Base-by-base conservation (phyloP, 2,888 invertebrate genomes). In the Danaus chrysippus region DNA sequence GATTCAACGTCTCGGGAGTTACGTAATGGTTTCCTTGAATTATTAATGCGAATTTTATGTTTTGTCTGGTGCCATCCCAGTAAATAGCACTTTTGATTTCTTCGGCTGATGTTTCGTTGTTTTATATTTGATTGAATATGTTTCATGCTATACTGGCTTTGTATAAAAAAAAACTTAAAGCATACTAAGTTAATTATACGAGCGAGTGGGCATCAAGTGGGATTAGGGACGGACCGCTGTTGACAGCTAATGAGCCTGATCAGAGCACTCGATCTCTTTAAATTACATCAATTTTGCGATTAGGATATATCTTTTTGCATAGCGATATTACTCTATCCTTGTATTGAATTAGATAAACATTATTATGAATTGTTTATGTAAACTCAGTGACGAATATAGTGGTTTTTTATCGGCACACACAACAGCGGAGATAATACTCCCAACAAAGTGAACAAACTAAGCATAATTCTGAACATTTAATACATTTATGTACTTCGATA, bases 41-140 rank as follows among this genome's bases (percentile, higher is more conserved):
- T 83, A 90, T 88, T 86, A 84, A 89, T 84, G 75, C 72, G 81
- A 83, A 82, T 85, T 88, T 87, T 87, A 87, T 88, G 86, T 82
- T 83, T 76, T 81, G 79, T 81, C 83, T 81, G 78, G 70, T 73
- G 76, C 77, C 72, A 81, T 78, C 76, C 76, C 75, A 77, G 76
- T 81, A 82, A 84, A 83, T 84, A 83, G 81, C 81, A 80, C 80
- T 84, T 84, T 80, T 83, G 82, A 85, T 87, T 83, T 82, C 67
- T 67, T 65, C 57, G 61, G 63, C 46, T 42, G 63, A 23, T 19
- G 42, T 54, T 15, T 59, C 53, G 63, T 46, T 59, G 41, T 42
- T 41, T 54, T 12, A 55, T 49, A 17, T 49, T 49, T 49, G 49
- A 6, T 49, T 17, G 15, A 49, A 17, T 17, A 17, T 49, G 49